Evolutionary conservation across 2,113 vertebrate species (phyloP), one percentile per base, ranked within the genome.

Genomic region (Calyptomena viridis): DNA sequence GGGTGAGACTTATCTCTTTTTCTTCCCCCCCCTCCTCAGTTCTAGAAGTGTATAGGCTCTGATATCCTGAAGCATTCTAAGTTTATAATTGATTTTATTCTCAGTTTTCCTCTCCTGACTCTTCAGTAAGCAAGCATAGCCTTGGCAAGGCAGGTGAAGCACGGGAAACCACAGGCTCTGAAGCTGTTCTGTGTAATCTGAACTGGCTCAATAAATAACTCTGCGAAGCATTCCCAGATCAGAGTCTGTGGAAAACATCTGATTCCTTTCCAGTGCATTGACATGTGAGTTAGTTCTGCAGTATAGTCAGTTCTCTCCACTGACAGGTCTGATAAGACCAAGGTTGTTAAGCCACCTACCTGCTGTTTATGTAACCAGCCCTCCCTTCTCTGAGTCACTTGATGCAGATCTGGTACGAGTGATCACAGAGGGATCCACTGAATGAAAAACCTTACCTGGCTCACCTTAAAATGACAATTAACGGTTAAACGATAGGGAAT

Each of bases 321-420:
- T 95, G 95, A 94, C 91, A 85, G 58, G 92, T 79, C 67, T 77
- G 94, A 91, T 84, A 96, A 93, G 89, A 94, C 93, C 95, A 93
- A 90, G 91, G 89, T 83, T 95, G 93, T 95, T 89, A 96, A 90
- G 76, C 94, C 92, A 94, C 81, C 73, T 92, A 95, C 84, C 66
- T 96, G 77, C 73, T 88, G 66, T 96, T 96, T 87, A 78, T 78
- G 47, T 93, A 96, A 96, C 87, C 94, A 79, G 64, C 42, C 55
- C 81, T 63, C 21, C 60, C 84, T 73, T 44, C 55, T 91, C 69
- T 74, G 79, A 92, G 83, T 94, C 94, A 64, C 64, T 90, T 21
- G 39, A 13, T 0, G 18, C 8, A 56, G 80, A 20, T 56, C 21
- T 37, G 28, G 40, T 33, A 72, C 63, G 44, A 72, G 49, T 4